Evolutionary conservation across 2,797 vertebrate genomes (phyloP).

Genomic region (Galaxias olidus): DNA sequence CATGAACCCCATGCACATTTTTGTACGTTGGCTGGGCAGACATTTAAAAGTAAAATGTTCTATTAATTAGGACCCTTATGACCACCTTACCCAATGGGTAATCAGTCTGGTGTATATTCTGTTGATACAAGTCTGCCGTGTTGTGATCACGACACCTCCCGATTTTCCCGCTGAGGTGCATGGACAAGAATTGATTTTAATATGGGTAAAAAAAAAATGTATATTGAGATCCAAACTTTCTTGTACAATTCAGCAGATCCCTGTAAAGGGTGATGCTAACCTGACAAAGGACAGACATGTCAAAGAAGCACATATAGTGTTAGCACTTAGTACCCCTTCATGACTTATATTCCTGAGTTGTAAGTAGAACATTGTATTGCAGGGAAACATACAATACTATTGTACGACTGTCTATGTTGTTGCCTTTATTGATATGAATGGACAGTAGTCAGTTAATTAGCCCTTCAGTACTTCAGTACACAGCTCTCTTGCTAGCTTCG

Average conservation of each 20-base stretch:
- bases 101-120: conserved; percentile 24
- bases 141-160: conserved; percentile 31
- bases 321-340: not conserved
- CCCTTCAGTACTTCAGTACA: conserved; percentile 19
- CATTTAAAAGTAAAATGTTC: conserved; percentile 54
- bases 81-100: conserved; percentile 26
- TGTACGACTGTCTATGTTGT: conserved; percentile 57
- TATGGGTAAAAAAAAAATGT: conserved; percentile 20
- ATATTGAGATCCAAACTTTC: conserved; percentile 1
- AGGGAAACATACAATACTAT: conserved; percentile 35
- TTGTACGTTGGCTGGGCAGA: too few relatives aligned
- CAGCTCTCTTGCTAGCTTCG: conserved; percentile 42
- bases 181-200: conserved; percentile 11
- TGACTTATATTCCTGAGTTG: conserved; percentile 51
- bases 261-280: too few relatives aligned
- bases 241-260: too few relatives aligned
- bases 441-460: conserved; percentile 52
- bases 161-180: conserved; percentile 13
- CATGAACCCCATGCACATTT: too few relatives aligned
- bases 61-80: conserved; percentile 32
- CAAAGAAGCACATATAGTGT: not conserved
- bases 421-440: conserved; percentile 62
- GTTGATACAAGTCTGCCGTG: conserved; percentile 20
- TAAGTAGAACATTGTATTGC: conserved; percentile 35
- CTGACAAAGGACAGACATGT: not conserved